Conservation (phyloP, 2,888 invertebrate species). For the Drosophila meridiana region DNA sequence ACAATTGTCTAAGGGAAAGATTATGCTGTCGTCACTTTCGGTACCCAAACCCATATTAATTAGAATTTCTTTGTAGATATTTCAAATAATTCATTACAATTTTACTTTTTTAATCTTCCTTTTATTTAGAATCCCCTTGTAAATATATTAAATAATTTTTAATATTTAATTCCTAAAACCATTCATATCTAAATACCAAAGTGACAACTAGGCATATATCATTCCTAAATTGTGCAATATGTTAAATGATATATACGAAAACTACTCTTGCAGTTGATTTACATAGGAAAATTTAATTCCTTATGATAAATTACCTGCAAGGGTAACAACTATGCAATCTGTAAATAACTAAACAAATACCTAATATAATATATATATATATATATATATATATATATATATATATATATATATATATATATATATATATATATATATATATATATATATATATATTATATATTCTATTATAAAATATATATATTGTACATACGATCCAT, state of each 20-base stretch:
- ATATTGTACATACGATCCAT: constrained; percentile 37
- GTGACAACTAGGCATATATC: constrained; percentile 41
- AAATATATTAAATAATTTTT: neutral
- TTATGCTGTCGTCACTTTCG: constrained; percentile 52
- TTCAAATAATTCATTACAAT: neutral
- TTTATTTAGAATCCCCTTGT: too few species aligned
- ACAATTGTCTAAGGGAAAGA: constrained; percentile 37
- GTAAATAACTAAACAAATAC: constrained; percentile 26
- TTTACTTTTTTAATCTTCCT: neutral
- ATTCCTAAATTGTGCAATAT: constrained; percentile 42
- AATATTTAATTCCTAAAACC: too few species aligned
- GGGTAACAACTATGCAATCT: constrained; percentile 1
- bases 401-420: neutral
- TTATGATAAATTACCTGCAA: constrained; percentile 5
- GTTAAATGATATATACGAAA: constrained; percentile 2
- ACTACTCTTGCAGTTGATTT: constrained; percentile 7
- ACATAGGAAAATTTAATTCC: neutral
- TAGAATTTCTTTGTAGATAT: constrained; percentile 43
- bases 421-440: neutral
- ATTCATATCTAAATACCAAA: constrained; percentile 36
- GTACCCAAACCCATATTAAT: constrained; percentile 21
- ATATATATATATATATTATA: neutral
- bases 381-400: neutral
- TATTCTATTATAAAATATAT: neutral
- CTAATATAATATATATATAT: neutral